Evolutionary conservation across 2,888 invertebrate species (phyloP).

Genomic region (Tetranychus truncatus): DNA sequence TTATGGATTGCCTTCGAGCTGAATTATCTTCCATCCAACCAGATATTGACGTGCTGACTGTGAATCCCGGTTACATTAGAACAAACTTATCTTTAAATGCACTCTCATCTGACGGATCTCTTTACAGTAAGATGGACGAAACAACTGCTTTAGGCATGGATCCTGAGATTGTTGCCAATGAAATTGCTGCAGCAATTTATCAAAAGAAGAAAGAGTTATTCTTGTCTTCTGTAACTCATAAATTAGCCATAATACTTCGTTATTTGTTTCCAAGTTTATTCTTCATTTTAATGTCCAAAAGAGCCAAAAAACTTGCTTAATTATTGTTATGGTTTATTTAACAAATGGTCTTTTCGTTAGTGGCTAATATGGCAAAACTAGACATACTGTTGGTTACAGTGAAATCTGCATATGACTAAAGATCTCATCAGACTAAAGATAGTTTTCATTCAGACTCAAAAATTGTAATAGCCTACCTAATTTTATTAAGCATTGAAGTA

Average conservation of each 20-base stretch:
- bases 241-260: conserved; percentile 52
- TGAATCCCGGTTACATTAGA: conserved; percentile 76
- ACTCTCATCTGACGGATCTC: conserved; percentile 55
- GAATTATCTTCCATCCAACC: conserved; percentile 49
- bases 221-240: conserved; percentile 49
- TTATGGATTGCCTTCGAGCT: conserved; percentile 69
- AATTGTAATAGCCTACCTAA: too few relatives aligned
- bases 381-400: too few relatives aligned
- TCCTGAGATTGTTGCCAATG: conserved; percentile 52
- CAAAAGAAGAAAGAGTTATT: conserved; percentile 53
- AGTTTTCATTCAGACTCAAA: too few relatives aligned
- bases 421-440: too few relatives aligned
- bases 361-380: too few relatives aligned
- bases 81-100: conserved; percentile 86
- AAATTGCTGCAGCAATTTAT: conserved; percentile 50
- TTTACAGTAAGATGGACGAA: conserved; percentile 66
- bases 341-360: too few relatives aligned
- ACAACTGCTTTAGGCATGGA: conserved; percentile 57
- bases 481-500: too few relatives aligned
- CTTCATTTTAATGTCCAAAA: conserved; percentile 55
- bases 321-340: too few relatives aligned
- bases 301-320: conserved; percentile 36
- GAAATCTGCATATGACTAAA: too few relatives aligned
- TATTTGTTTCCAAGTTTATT: conserved; percentile 53
- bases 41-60: conserved; percentile 63